Evolutionary conservation across 2,888 invertebrate species (phyloP).

Genomic region (Troides aeacus): DNA sequence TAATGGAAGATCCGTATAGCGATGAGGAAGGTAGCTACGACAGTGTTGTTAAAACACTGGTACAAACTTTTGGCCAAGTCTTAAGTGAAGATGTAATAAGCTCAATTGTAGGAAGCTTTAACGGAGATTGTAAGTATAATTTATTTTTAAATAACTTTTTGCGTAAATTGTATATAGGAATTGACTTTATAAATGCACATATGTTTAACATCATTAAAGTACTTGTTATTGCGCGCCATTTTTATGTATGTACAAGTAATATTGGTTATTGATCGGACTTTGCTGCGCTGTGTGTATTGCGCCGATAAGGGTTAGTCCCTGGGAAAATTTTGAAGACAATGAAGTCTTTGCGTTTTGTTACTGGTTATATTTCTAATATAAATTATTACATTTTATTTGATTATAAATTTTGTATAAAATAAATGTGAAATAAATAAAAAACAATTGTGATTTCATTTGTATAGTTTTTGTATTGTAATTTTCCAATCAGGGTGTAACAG

Average conservation of each 20-base stretch:
- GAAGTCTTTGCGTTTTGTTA: not conserved
- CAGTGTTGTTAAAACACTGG: constrained; percentile 51
- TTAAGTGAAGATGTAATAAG: constrained; percentile 55
- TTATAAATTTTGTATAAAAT: not conserved
- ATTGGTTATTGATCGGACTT: constrained; percentile 24
- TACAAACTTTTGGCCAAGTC: constrained; percentile 57
- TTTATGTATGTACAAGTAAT: constrained; percentile 19
- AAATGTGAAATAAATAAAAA: not conserved
- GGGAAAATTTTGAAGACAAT: not conserved
- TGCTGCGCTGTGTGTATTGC: constrained; percentile 18
- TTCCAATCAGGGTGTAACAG: not conserved
- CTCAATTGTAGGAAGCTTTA: constrained; percentile 59
- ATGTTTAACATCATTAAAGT: not conserved
- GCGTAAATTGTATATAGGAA: not conserved
- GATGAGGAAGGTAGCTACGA: constrained; percentile 36
- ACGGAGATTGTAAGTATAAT: constrained; percentile 63
- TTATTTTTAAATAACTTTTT: not conserved
- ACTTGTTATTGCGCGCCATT: constrained; percentile 35
- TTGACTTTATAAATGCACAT: not conserved
- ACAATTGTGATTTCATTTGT: not conserved
- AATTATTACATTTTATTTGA: not conserved
- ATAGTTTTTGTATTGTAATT: not conserved
- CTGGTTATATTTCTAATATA: not conserved
- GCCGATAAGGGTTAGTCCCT: constrained; percentile 2
- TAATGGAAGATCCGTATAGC: constrained; percentile 24